phyloP scores from a whole-genome alignment of 2,113 vertebrate genomes.

The Hippocampus guttulatus region DNA sequence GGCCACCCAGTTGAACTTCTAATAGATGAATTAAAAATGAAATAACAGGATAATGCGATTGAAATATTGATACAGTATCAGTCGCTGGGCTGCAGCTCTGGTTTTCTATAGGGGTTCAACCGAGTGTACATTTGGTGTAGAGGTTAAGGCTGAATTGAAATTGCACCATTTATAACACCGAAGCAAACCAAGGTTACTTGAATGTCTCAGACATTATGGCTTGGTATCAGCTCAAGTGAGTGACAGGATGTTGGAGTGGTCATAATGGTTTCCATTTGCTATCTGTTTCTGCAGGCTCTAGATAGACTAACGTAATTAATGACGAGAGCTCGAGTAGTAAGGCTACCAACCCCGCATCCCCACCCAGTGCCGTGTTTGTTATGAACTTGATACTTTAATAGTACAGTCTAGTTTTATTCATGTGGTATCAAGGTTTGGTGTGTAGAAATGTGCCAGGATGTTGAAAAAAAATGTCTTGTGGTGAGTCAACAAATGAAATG shows the following conservation, averaged over 20 bases:
- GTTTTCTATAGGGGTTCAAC: neutral
- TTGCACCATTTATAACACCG: constrained; percentile 14
- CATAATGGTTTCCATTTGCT: constrained; percentile 67
- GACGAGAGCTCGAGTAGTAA: constrained; percentile 35
- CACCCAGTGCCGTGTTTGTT: neutral
- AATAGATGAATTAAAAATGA: neutral
- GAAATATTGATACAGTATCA: neutral
- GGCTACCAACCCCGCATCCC: constrained; percentile 8
- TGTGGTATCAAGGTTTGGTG: neutral
- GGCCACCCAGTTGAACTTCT: neutral
- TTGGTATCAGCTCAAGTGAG: constrained; percentile 40
- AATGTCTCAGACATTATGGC: constrained; percentile 37
- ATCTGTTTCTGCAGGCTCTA: constrained; percentile 65
- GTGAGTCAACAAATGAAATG: neutral
- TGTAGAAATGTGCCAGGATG: neutral
- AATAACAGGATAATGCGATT: neutral
- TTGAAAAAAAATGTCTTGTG: no score
- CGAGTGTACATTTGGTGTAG: neutral
- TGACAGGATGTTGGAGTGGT: constrained; percentile 51
- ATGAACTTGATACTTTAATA: constrained; percentile 1
- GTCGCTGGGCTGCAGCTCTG: neutral
- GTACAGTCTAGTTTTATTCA: neutral
- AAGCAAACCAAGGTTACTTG: constrained; percentile 42
- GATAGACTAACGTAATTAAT: constrained; percentile 69
- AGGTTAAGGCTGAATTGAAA: neutral